Base-by-base conservation (phyloP, 2,797 vertebrate species). In the Oceanodroma leucorhoa region DNA sequence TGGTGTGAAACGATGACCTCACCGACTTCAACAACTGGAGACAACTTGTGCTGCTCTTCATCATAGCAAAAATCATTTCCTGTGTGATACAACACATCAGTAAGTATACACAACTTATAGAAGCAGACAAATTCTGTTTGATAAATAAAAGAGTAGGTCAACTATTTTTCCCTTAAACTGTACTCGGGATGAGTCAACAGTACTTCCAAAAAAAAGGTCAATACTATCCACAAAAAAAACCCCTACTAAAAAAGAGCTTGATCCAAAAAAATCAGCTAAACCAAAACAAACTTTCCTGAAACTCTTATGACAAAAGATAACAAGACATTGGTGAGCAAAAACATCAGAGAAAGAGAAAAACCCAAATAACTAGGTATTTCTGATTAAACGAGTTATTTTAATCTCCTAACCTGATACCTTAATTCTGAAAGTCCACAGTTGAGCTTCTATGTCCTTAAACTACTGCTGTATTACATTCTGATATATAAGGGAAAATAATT, bases 1-100 rank as follows among this genome's bases (percentile, higher is more conserved):
- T 81, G 69, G 53, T 86, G 55, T 83, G 83, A 96, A 93, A 92
- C 16, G 36, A 61, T 94, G 80, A 94, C 77, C 86, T 93, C 94
- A 76, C 21, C 57, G 34, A 71, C 61, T 88, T 78, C 85, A 88
- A 23, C 64, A 71, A 93, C 55, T 54, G 60, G 30, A 91, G 60
- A 80, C 67, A 85, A 86, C 26, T 90, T 83, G 43, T 93, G 36
- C 61, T 88, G 41, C n/a, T 73, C 69, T 71, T 93, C 73, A 46
- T 57, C 71, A 78, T 3, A 78, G 69, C 45, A 94, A 94, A 94
- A 93, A 75, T 57, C 2, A 87, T 82, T 93, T 94, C 89, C 83
- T 94, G 45, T 50, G 50, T 81, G 69, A 75, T 90, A 84, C 57
- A 86, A 54, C 38, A 71, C 53, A 78, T 69, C 55, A 62, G 30